phyloP scores from a whole-genome alignment of 2,888 invertebrate genomes.

The Penaeus monodon region DNA sequence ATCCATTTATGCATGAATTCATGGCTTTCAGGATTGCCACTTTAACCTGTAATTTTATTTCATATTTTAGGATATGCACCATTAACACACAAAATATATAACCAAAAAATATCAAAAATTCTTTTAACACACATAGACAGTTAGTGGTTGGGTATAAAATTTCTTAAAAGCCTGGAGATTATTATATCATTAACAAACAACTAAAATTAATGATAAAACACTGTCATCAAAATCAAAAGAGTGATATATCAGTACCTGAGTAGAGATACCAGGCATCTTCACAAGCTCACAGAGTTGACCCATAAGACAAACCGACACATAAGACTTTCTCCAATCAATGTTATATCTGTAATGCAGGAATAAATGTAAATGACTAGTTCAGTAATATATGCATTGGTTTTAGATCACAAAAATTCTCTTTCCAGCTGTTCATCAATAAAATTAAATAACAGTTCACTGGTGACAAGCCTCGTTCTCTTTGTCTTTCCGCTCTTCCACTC shows the following conservation, averaged over 20 bases:
- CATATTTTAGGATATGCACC: background rate
- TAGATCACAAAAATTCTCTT: no score
- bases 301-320: constrained; percentile 49
- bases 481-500: no score
- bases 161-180: no score
- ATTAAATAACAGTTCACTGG: no score
- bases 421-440: no score
- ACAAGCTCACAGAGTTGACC: constrained; percentile 40
- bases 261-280: constrained; percentile 39
- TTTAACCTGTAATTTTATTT: constrained; percentile 33
- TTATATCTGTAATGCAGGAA: constrained; percentile 32
- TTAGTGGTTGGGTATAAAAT: no score
- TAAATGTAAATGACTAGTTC: background rate
- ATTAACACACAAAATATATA: background rate
- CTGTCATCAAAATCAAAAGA: background rate
- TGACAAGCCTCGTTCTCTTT: no score
- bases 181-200: no score
- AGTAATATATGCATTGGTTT: no score
- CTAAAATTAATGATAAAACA: no score
- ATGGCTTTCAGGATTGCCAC: constrained; percentile 46
- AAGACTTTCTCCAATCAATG: constrained; percentile 57
- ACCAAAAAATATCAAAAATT: background rate
- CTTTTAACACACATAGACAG: no score
- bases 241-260: constrained; percentile 29
- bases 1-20: constrained; percentile 50